A percentile compares a stretch with the other conserved stretches of the same genome.
Evolutionary conservation across 1,140 invertebrate genomes (phyloP).

Genomic region (Formica exsecta): DNA sequence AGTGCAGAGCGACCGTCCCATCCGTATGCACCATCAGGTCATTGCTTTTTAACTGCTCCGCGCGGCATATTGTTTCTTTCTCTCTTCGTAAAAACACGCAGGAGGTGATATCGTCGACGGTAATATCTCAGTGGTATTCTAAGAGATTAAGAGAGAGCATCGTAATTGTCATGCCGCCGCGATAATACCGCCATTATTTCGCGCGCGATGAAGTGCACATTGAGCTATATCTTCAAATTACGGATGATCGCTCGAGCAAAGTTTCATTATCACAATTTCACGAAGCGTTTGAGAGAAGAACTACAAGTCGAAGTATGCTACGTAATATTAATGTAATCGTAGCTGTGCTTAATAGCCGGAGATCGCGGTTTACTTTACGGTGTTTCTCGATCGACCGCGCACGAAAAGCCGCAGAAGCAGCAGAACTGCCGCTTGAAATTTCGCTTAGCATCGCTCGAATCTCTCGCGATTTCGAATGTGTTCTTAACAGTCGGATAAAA

Average conservation of each 20-base stretch:
- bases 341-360: not conserved
- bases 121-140: not conserved
- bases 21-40: slow-evolving; percentile 21
- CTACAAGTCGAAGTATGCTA: not conserved
- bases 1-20: slow-evolving; percentile 3
- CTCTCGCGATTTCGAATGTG: slow-evolving; percentile 31
- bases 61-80: slow-evolving; percentile 13
- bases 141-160: not conserved
- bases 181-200: not conserved
- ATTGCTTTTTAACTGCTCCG: slow-evolving; percentile 9
- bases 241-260: not conserved
- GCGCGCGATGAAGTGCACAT: not conserved
- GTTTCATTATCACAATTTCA: slow-evolving; percentile 9
- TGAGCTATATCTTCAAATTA: not conserved
- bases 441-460: not conserved
- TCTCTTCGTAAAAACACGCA: slow-evolving; percentile 15
- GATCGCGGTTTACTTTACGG: slow-evolving; percentile 15
- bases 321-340: not conserved
- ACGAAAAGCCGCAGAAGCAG: not conserved
- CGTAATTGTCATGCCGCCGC: not conserved
- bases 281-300: not conserved
- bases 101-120: slow-evolving; percentile 4
- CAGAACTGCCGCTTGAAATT: slow-evolving; percentile 28
- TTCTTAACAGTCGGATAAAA: slow-evolving; percentile 38
- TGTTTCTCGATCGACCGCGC: not conserved